phyloP scores from a whole-genome alignment of 2,888 invertebrate species.

The Deilephila porcellus region DNA sequence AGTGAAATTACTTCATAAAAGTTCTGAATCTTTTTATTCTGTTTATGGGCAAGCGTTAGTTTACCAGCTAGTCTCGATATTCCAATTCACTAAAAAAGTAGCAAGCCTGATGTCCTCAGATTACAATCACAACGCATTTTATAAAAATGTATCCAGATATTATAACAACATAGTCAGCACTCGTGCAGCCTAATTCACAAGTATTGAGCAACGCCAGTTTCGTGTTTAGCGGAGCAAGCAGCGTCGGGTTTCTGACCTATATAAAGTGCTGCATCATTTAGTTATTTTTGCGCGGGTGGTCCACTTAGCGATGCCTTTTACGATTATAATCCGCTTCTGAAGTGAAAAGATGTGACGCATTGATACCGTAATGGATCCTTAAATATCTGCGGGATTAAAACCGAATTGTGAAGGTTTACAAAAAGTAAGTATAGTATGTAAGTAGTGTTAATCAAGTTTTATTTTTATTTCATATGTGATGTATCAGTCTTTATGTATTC shows the following conservation, averaged over 20 bases:
- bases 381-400: not conserved
- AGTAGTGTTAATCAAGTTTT: no score
- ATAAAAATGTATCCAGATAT: not conserved
- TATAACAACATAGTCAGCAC: not conserved
- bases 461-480: no score
- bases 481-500: no score
- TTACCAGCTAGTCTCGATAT: no score
- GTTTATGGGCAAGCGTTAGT: no score
- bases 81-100: no score
- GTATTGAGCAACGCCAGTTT: constrained; percentile 28
- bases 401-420: not conserved
- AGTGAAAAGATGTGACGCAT: constrained; percentile 14
- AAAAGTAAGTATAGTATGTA: no score
- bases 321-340: not conserved
- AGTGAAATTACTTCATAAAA: no score
- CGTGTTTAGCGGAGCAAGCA: constrained; percentile 30
- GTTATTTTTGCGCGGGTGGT: constrained; percentile 19
- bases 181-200: constrained; percentile 18
- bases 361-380: not conserved
- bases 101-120: no score
- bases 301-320: constrained; percentile 2
- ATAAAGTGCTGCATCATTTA: constrained; percentile 19
- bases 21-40: no score
- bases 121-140: not conserved
- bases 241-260: constrained; percentile 34